A percentile compares a stretch with the other conserved stretches of the same genome.
These are phyloP conservation scores for Strix aluco DNA, from an alignment of 2,113 vertebrate genomes.

Conservation along the genomic window DNA sequence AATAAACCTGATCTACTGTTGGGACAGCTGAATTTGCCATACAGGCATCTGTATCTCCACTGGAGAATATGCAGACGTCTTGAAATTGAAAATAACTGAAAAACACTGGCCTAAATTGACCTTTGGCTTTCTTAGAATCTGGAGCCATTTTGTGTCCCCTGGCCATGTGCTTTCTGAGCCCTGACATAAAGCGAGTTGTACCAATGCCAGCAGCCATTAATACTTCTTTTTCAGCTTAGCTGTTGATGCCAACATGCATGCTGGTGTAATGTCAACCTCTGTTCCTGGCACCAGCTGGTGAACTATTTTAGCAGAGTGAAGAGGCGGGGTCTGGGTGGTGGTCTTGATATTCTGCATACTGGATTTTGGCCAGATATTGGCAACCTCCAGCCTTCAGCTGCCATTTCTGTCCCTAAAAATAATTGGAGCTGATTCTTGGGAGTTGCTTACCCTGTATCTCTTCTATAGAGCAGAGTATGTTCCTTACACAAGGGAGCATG, in stretches of 20 bases:
- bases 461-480: background rate
- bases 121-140: constrained; percentile 48
- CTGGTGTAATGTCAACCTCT: constrained; percentile 41
- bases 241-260: constrained; percentile 20
- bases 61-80: background rate
- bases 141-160: background rate
- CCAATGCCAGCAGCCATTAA: constrained; percentile 3
- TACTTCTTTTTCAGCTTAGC: constrained; percentile 7
- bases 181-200: background rate
- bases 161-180: background rate
- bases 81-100: constrained; percentile 5
- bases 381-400: constrained; percentile 37
- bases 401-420: constrained; percentile 52
- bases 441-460: background rate
- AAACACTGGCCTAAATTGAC: background rate
- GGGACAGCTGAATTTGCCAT: background rate
- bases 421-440: background rate
- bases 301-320: constrained; percentile 53
- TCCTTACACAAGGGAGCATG: background rate
- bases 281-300: constrained; percentile 37
- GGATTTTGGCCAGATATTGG: constrained; percentile 39
- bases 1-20: background rate
- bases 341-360: constrained; percentile 26
- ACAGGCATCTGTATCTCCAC: background rate
- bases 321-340: constrained; percentile 25